Evolutionary conservation across 2,888 invertebrate species (phyloP).

Genomic region (Punctoribates punctum): DNA sequence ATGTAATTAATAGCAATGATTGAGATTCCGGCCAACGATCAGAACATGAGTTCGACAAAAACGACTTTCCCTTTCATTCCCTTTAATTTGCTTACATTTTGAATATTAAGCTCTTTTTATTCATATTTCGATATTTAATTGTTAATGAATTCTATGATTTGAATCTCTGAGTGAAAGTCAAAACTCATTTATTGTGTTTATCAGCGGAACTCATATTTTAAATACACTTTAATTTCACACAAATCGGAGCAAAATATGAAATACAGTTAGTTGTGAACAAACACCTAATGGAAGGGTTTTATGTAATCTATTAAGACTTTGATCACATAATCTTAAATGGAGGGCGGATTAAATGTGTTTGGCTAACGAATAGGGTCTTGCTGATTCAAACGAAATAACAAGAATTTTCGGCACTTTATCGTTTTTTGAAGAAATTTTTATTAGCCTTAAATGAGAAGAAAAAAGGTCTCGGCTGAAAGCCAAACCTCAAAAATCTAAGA

Average conservation of each 20-base stretch:
- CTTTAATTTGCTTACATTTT: too few relatives aligned
- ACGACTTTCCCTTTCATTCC: background rate
- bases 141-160: slow-evolving; percentile 3
- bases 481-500: background rate
- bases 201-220: background rate
- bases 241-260: background rate
- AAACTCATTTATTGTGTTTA: slow-evolving; percentile 6
- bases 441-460: background rate
- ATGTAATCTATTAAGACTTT: background rate
- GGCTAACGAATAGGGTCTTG: too few relatives aligned
- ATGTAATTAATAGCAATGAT: background rate
- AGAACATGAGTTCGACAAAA: background rate
- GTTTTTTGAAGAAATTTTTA: background rate
- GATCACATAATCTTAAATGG: background rate
- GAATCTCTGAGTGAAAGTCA: background rate
- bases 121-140: background rate
- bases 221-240: background rate
- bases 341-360: slow-evolving; percentile 10
- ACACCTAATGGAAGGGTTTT: background rate
- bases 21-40: slow-evolving; percentile 14
- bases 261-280: slow-evolving; percentile 6
- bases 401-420: background rate
- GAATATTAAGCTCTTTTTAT: background rate
- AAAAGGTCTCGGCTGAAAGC: background rate
- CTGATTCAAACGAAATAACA: background rate